Base-by-base conservation (phyloP, 1,140 invertebrate species). In the Andricus grossulariae region DNA sequence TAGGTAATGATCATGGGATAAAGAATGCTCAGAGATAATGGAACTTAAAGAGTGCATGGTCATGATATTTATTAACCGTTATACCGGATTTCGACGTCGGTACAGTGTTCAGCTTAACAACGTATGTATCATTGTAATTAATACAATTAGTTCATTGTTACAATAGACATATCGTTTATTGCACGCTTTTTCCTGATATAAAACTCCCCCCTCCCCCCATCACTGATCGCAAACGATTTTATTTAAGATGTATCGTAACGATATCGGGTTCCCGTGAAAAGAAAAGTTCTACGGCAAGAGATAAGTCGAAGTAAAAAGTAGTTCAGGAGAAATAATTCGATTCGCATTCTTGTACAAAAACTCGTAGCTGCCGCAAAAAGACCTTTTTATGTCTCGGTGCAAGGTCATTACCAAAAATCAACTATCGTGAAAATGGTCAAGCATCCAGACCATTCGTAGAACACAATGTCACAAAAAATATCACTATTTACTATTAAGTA, bases 161-260 rank as follows among this genome's bases (percentile, higher is more conserved):
- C 88, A 90, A 89, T 90, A 90, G 83, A 89, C 87, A 82, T 88
- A 83, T 86, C 83, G 88, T 88, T 90, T 90, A 90, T 90, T 90
- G 89, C 89, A 90, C 88, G 83, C 85, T 89, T 87, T 87, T 89
- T 81, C 85, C 83, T 86, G 87, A 89, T 90, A 90, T 88, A 89
- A 89, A 90, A 90, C 81, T 77, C 82, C 82, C 75, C 79, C 75
- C 83, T 15, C 32, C 32, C 13, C 25, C 25, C 32, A 21, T 66
- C 25, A 39, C 25, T 66, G 60, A 45, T 66, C 60, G 60, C n/a
- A 72, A 15, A 66, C 60, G 45, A 66, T 66, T 66, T 66, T n/a
- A 39, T 16, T 60, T 19, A 25, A 25, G 25, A 25, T 60, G 11
- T 60, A 32, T 60, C 19, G 57, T 13, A 60, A 45, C 39, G 39